Percentiles rank a stretch among this genome's conserved stretches.
Conservation (phyloP, 2,797 vertebrate genomes). For the Hippoglossus hippoglossus region DNA sequence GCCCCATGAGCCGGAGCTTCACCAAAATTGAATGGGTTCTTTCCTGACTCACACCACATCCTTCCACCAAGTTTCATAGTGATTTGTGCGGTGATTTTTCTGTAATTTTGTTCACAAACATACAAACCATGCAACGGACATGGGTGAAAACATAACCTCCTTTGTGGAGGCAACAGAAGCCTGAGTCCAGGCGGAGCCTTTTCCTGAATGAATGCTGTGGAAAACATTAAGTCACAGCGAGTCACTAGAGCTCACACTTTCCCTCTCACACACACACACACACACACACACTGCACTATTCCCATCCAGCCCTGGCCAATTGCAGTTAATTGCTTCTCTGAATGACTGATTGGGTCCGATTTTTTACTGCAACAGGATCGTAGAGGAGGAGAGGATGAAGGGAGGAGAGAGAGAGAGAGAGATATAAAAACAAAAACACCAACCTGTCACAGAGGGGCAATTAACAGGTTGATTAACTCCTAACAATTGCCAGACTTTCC, state of each 20-base stretch:
- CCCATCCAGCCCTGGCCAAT: constrained; percentile 60
- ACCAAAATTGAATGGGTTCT: too few species aligned
- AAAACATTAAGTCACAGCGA: constrained; percentile 52
- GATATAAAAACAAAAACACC: constrained; percentile 68
- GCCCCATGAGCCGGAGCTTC: too few species aligned
- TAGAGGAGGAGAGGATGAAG: constrained; percentile 47
- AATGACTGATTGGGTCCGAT: constrained; percentile 72
- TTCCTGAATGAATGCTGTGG: constrained; percentile 41
- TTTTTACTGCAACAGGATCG: constrained; percentile 53
- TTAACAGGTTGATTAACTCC: constrained; percentile 76
- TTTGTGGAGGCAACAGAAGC: neutral
- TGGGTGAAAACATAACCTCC: too few species aligned
- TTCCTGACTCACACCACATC: too few species aligned
- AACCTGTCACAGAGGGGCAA: constrained; percentile 65
- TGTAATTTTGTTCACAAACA: too few species aligned
- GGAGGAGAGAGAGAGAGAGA: constrained; percentile 38
- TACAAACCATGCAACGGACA: too few species aligned
- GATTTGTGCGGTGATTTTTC: too few species aligned
- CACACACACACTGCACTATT: constrained; percentile 31
- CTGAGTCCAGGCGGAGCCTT: constrained; percentile 10
- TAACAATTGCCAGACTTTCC: constrained; percentile 37
- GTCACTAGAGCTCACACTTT: constrained; percentile 28
- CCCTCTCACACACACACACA: constrained; percentile 17
- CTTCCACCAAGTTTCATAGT: too few species aligned
- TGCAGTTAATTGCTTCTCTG: constrained; percentile 71